These are phyloP conservation scores for Piaya cayana DNA, from an alignment of 2,113 vertebrate genomes.

Conservation along the genomic window DNA sequence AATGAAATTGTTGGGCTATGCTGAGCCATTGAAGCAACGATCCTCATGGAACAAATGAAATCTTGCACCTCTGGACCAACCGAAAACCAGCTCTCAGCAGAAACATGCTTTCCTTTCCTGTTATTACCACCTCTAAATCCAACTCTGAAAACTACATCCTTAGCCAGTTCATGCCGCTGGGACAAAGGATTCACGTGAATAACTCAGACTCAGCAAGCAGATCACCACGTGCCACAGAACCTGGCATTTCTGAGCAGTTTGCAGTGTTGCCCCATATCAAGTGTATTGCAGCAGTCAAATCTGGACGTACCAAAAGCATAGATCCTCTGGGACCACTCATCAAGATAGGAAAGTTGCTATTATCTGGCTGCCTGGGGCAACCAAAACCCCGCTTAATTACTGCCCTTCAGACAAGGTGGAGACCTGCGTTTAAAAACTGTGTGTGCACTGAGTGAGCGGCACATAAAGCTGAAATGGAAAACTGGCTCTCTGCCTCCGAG, in stretches of 20 bases:
- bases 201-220: not conserved
- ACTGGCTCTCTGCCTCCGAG: conserved; percentile 29
- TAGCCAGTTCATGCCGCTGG: not conserved
- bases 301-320: conserved; percentile 23
- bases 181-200: not conserved
- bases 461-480: conserved; percentile 47
- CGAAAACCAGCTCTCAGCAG: not conserved
- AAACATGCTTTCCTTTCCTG: not conserved
- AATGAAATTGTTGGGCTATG: not conserved
- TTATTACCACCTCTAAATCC: not conserved
- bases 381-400: conserved; percentile 56
- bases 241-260: not conserved
- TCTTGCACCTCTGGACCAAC: not conserved
- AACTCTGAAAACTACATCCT: not conserved
- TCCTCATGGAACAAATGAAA: not conserved
- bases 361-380: conserved; percentile 63
- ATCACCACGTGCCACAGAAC: not conserved
- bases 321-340: conserved; percentile 49
- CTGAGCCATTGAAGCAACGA: not conserved
- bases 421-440: conserved; percentile 44
- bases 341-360: conserved; percentile 58
- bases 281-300: conserved; percentile 8
- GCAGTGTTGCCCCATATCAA: not conserved
- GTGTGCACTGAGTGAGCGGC: not conserved
- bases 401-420: conserved; percentile 63